Percentiles rank a stretch among this genome's conserved stretches.
Conservation (phyloP, 92 coral and sea anemone species). For the Porites rus region DNA sequence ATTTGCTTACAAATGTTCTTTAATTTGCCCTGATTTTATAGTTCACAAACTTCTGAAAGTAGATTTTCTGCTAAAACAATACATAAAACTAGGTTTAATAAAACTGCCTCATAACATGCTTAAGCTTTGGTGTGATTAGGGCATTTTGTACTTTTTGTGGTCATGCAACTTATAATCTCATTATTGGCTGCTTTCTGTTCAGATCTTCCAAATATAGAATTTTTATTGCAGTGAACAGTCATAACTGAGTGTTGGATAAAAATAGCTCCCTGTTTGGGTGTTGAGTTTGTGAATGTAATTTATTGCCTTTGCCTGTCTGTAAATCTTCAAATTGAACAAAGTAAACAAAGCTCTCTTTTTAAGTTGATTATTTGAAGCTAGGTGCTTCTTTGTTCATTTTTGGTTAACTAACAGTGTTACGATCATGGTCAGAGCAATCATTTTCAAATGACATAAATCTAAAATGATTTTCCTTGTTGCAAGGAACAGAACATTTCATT, state of each 20-base stretch:
- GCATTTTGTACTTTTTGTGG: conserved; percentile 23
- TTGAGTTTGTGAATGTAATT: no score
- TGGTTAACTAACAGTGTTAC: conserved; percentile 28
- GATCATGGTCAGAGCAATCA: conserved; percentile 47
- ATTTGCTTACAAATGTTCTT: conserved; percentile 40
- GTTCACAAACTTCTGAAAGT: conserved; percentile 44
- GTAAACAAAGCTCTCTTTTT: conserved; percentile 35
- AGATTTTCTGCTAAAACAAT: conserved; percentile 36
- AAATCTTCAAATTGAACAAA: conserved; percentile 32
- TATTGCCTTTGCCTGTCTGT: no score
- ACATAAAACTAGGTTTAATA: conserved; percentile 18
- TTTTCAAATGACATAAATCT: conserved; percentile 37
- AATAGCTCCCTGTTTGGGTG: no score
- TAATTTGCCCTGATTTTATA: conserved; percentile 37
- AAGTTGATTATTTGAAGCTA: background rate
- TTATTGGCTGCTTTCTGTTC: conserved; percentile 21
- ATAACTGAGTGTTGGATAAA: no score
- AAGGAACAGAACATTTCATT: conserved; percentile 38
- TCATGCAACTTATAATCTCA: conserved; percentile 19
- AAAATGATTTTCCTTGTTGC: conserved; percentile 34
- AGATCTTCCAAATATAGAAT: background rate
- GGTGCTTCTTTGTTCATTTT: conserved; percentile 43
- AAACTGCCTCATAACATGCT: conserved; percentile 29
- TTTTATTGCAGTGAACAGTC: no score
- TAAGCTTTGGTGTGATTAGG: conserved; percentile 35